phyloP scores from a whole-genome alignment of 2,888 invertebrate genomes.

The Phragmatobia fuliginosa region DNA sequence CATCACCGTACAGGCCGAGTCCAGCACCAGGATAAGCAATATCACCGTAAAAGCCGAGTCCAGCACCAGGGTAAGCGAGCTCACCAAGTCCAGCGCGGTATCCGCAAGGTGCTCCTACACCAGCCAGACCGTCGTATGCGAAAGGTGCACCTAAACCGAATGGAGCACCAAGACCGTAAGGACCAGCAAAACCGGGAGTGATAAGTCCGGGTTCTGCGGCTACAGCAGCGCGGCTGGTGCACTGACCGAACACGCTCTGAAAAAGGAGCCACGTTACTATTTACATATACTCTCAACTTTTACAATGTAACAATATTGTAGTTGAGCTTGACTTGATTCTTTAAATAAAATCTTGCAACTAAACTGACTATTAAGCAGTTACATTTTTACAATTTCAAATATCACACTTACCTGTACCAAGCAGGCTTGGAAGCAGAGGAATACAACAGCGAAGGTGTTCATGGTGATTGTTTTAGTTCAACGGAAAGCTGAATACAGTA shows the following conservation, averaged over 20 bases:
- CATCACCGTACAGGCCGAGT: not conserved
- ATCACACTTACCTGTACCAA: constrained; percentile 16
- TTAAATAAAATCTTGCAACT: no score
- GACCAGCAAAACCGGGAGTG: not conserved
- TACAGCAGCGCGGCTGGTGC: constrained; percentile 35
- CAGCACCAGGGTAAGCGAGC: constrained; percentile 10
- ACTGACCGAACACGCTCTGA: constrained; percentile 7
- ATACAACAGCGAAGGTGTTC: constrained; percentile 32
- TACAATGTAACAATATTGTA: no score
- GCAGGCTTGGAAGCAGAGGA: constrained; percentile 36
- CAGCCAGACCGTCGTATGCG: constrained; percentile 9
- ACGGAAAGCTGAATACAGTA: constrained; percentile 12
- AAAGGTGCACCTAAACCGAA: constrained; percentile 5
- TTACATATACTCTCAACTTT: no score
- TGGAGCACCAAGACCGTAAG: constrained; percentile 1
- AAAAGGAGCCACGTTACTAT: not conserved
- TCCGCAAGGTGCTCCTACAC: constrained; percentile 20
- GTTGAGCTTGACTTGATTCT: no score
- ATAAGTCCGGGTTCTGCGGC: constrained; percentile 33
- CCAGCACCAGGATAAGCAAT: constrained; percentile 12
- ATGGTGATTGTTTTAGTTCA: constrained; percentile 19
- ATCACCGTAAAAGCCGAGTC: constrained; percentile 10
- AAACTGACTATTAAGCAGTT: no score
- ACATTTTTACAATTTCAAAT: no score
- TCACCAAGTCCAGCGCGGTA: constrained; percentile 15